A percentile compares a stretch with the other conserved stretches of the same genome.
Evolutionary conservation across 1,140 invertebrate genomes (phyloP).

Genomic region (Aphelenchoides fujianensis): DNA sequence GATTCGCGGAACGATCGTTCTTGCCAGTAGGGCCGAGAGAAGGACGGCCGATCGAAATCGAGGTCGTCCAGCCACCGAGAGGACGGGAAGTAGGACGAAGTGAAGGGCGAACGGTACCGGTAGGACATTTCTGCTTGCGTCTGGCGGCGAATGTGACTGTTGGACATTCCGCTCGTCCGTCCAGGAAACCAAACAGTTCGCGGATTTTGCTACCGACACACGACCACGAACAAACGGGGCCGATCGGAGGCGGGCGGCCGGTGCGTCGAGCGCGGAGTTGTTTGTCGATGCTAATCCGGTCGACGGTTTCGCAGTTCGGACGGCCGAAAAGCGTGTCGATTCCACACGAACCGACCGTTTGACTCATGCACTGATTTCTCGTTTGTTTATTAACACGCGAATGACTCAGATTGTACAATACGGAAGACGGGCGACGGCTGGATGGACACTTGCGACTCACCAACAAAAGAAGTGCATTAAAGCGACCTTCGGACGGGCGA

Average conservation of each 20-base stretch:
- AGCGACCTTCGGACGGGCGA: no score
- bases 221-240: not conserved
- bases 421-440: no score
- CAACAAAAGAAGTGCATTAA: no score
- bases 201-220: not conserved
- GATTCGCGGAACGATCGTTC: slow-evolving; percentile 40
- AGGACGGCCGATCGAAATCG: slow-evolving; percentile 42
- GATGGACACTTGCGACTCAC: no score
- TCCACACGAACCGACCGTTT: no score
- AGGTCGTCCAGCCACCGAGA: slow-evolving; percentile 45
- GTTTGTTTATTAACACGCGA: no score
- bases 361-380: no score
- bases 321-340: slow-evolving; percentile 1
- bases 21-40: slow-evolving; percentile 47
- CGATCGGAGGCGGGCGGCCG: no score
- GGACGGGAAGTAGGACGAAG: slow-evolving; percentile 23
- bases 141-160: not conserved
- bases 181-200: slow-evolving; percentile 3
- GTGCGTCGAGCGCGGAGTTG: no score
- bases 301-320: slow-evolving; percentile 11
- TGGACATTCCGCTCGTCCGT: slow-evolving; percentile 14
- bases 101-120: slow-evolving; percentile 22
- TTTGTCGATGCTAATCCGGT: slow-evolving; percentile 10
- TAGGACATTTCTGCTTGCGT: slow-evolving; percentile 28
- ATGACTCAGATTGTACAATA: no score